Evolutionary conservation across 2,888 invertebrate species (phyloP).

Genomic region (Julus scanicus): DNA sequence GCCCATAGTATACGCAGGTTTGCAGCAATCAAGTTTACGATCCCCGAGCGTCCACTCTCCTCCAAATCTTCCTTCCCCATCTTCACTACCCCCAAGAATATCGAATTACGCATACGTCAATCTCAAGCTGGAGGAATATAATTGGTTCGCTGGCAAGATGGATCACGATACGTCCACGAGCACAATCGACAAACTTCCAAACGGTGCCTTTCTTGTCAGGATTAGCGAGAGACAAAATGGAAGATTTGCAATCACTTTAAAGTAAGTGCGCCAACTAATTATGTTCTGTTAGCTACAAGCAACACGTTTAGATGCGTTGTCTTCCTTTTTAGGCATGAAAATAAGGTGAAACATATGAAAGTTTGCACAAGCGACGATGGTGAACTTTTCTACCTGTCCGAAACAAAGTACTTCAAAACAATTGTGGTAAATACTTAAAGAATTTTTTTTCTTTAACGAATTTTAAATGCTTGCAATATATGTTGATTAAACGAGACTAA

Average conservation of each 20-base stretch:
- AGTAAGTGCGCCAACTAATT: conserved; percentile 58
- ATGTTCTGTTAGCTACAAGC: background rate
- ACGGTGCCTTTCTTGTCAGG: conserved; percentile 62
- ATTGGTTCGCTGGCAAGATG: conserved; percentile 61
- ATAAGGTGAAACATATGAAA: conserved; percentile 87
- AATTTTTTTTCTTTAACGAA: background rate
- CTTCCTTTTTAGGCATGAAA: conserved; percentile 55
- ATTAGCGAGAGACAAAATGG: conserved; percentile 62
- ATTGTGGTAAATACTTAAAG: conserved; percentile 72
- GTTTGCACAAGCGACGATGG: conserved; percentile 72
- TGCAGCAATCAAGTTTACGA: conserved; percentile 34
- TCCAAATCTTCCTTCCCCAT: conserved; percentile 13
- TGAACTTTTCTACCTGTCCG: conserved; percentile 82
- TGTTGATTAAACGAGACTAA: no score
- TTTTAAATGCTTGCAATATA: no score
- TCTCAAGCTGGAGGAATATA: conserved; percentile 53
- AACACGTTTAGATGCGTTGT: background rate
- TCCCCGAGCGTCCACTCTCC: conserved; percentile 13
- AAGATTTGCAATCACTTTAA: conserved; percentile 62
- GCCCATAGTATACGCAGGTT: conserved; percentile 10
- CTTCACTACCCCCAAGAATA: background rate
- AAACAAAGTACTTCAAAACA: conserved; percentile 89
- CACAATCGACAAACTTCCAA: conserved; percentile 60
- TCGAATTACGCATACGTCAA: conserved; percentile 53
- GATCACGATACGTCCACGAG: conserved; percentile 61